A percentile compares a stretch with the other conserved stretches of the same genome.
phyloP scores from a whole-genome alignment of 2,888 invertebrate species.

The Arge pagana region DNA sequence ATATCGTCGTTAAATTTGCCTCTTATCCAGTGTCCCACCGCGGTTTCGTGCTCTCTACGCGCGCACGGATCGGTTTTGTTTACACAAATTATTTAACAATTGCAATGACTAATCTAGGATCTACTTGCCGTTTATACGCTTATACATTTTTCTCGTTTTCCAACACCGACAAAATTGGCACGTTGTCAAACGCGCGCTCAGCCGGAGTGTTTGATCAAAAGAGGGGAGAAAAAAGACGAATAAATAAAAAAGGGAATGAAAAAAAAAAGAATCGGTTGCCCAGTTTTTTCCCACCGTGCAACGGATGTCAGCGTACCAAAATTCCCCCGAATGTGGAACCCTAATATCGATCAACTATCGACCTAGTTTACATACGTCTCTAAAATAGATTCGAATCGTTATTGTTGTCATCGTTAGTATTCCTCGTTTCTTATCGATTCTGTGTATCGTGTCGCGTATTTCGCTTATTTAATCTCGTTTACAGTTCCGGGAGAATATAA shows the following conservation, averaged over 20 bases:
- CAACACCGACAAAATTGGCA: slow-evolving; percentile 8
- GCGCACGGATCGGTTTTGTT: slow-evolving; percentile 37
- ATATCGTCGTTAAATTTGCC: slow-evolving; percentile 40
- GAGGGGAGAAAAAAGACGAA: neutral
- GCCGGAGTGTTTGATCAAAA: neutral
- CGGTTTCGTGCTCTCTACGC: slow-evolving; percentile 32
- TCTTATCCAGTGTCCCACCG: neutral
- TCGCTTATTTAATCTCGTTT: neutral
- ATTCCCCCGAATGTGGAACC: slow-evolving; percentile 4
- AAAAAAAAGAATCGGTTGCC: no score
- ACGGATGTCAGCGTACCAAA: slow-evolving; percentile 7
- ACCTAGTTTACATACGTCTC: neutral
- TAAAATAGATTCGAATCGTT: no score
- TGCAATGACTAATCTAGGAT: slow-evolving; percentile 40
- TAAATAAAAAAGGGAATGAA: no score
- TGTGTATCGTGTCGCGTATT: no score
- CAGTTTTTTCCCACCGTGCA: no score
- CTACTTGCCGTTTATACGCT: slow-evolving; percentile 30
- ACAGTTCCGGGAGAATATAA: slow-evolving; percentile 9
- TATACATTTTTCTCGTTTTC: neutral
- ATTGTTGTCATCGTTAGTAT: no score
- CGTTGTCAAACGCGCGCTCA: neutral
- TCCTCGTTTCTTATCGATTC: no score
- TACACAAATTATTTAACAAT: slow-evolving; percentile 50
- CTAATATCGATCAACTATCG: neutral